A percentile compares a stretch with the other conserved stretches of the same genome.
Evolutionary conservation across 1,140 invertebrate species (phyloP).

Genomic region (Atta cephalotes): DNA sequence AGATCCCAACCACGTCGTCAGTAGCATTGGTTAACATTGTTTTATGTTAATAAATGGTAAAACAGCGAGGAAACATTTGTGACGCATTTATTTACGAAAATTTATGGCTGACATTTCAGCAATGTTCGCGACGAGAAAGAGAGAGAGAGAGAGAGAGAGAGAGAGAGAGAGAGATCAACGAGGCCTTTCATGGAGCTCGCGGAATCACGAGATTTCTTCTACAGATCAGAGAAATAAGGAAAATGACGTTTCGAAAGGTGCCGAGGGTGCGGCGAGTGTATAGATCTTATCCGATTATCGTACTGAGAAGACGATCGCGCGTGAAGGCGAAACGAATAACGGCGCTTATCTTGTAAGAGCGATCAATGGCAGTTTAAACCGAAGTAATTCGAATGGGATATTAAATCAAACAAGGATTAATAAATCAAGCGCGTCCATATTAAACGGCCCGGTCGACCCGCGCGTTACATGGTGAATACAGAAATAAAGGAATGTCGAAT

Average conservation of each 20-base stretch:
- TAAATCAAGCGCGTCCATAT: constrained; percentile 53
- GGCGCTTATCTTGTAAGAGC: constrained; percentile 38
- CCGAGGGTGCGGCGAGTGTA: constrained; percentile 32
- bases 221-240: constrained; percentile 23
- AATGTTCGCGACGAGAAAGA: constrained; percentile 9
- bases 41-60: constrained; percentile 72
- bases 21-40: constrained; percentile 32
- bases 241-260: constrained; percentile 54
- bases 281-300: constrained; percentile 62
- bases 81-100: constrained; percentile 57
- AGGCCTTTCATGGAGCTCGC: constrained; percentile 27
- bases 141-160: constrained; percentile 31
- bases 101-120: constrained; percentile 75
- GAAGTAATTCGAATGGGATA: constrained; percentile 58
- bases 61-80: constrained; percentile 70
- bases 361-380: constrained; percentile 49
- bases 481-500: constrained; percentile 32
- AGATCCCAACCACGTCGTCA: background rate
- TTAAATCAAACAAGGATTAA: constrained; percentile 71
- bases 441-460: constrained; percentile 46
- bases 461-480: constrained; percentile 24
- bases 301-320: constrained; percentile 18
- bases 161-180: constrained; percentile 43
- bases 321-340: constrained; percentile 17
- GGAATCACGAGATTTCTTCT: constrained; percentile 42